These are phyloP conservation scores for Corythoichthys haematopterus DNA, from an alignment of 2,113 vertebrate genomes.

Conservation along the genomic window DNA sequence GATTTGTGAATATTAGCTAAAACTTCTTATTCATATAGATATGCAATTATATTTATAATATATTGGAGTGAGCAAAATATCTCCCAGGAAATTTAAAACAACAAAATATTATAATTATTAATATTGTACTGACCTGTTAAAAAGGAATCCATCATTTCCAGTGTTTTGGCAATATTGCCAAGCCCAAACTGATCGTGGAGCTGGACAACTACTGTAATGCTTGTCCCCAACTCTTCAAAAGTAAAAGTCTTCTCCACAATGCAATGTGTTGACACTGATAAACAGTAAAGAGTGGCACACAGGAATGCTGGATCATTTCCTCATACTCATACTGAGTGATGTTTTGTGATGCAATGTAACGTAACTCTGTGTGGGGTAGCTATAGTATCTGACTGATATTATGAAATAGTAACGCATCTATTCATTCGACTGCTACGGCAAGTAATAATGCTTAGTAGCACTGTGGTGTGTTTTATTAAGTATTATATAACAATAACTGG, in stretches of 20 bases:
- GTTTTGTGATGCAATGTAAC: not conserved
- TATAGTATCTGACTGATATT: not conserved
- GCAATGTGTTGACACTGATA: not conserved
- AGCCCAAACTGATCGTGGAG: slow-evolving; percentile 10
- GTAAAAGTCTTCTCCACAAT: not conserved
- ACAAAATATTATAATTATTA: not conserved
- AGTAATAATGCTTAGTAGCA: not conserved
- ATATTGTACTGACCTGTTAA: slow-evolving; percentile 44
- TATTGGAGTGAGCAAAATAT: not conserved
- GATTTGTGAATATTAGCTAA: not conserved
- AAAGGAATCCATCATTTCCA: slow-evolving; percentile 30
- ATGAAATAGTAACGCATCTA: not conserved
- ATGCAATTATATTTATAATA: not conserved
- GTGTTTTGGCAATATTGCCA: not conserved
- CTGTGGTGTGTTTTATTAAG: not conserved
- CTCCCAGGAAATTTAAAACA: not conserved
- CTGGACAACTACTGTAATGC: not conserved
- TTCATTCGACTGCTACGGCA: not conserved
- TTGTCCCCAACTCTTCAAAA: slow-evolving; percentile 3
- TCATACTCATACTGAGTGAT: slow-evolving; percentile 30
- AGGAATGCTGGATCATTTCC: slow-evolving; percentile 49
- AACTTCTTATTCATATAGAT: not conserved
- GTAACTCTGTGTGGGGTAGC: not conserved
- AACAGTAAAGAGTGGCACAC: not conserved
- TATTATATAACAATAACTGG: not conserved